Conservation (phyloP, 2,888 invertebrate species). For the Lasioglossum morio region DNA sequence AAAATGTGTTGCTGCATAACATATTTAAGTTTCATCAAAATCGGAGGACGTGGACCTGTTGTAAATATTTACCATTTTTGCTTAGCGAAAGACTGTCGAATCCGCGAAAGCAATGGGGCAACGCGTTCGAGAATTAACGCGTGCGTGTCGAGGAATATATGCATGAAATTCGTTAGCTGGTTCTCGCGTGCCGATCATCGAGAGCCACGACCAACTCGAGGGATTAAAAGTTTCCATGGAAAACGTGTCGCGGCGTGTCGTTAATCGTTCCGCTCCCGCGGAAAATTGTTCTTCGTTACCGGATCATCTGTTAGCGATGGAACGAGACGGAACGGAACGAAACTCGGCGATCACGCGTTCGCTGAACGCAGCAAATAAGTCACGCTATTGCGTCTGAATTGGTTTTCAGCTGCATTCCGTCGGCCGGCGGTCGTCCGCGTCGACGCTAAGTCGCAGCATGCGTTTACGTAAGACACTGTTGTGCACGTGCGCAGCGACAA, state of each 20-base stretch:
- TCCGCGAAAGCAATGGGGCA: conserved; percentile 12
- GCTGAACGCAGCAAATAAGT: conserved; percentile 31
- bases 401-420: conserved; percentile 37
- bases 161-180: not conserved
- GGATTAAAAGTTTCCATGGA: not conserved
- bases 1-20: no score
- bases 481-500: conserved; percentile 42
- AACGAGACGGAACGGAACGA: not conserved
- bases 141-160: conserved; percentile 22
- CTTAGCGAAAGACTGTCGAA: not conserved
- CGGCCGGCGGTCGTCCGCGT: conserved; percentile 4
- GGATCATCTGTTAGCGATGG: not conserved
- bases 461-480: conserved; percentile 43
- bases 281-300: not conserved
- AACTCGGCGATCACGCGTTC: not conserved
- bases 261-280: not conserved
- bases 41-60: no score
- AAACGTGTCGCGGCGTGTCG: not conserved
- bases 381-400: conserved; percentile 29
- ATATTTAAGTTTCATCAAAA: no score
- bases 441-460: conserved; percentile 33
- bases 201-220: not conserved
- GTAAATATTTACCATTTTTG: no score
- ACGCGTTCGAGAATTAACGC: conserved; percentile 15
- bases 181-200: not conserved